phyloP scores from a whole-genome alignment of 1,140 invertebrate genomes.

The Drosophila sturtevanti region DNA sequence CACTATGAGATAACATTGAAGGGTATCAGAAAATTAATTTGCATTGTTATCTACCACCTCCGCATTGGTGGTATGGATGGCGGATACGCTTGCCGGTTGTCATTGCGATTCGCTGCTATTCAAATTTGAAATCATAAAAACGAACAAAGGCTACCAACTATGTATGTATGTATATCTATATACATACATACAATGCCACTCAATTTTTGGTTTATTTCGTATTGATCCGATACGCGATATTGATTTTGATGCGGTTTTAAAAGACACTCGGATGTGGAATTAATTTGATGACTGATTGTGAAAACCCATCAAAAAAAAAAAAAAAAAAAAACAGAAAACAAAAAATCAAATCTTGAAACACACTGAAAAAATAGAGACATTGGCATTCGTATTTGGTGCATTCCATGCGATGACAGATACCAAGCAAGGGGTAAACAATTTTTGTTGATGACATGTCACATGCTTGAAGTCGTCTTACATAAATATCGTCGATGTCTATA shows the following conservation, averaged over 20 bases:
- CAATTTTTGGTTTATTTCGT: constrained; percentile 43
- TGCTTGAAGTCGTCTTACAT: constrained; percentile 52
- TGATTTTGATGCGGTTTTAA: constrained; percentile 74
- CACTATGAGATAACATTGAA: not conserved
- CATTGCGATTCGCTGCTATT: constrained; percentile 37
- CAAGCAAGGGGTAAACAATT: constrained; percentile 32
- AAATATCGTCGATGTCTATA: constrained; percentile 45
- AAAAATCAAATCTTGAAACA: no score
- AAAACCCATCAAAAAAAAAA: constrained; percentile 25
- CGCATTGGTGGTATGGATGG: constrained; percentile 51
- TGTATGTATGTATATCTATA: not conserved
- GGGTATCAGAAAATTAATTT: constrained; percentile 16
- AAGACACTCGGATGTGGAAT: constrained; percentile 55
- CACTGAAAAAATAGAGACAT: constrained; percentile 1
- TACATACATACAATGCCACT: constrained; percentile 12
- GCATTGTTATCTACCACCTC: constrained; percentile 56
- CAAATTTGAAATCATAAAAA: constrained; percentile 29
- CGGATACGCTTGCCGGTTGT: constrained; percentile 48
- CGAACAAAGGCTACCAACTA: constrained; percentile 39
- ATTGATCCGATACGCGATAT: constrained; percentile 63
- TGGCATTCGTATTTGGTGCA: constrained; percentile 33
- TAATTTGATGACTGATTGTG: constrained; percentile 50
- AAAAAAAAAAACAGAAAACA: constrained; percentile 14
- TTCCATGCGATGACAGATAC: constrained; percentile 38
- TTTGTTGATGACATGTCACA: constrained; percentile 48